Evolutionary conservation across 2,113 vertebrate genomes (phyloP).

Genomic region (Perca fluviatilis): DNA sequence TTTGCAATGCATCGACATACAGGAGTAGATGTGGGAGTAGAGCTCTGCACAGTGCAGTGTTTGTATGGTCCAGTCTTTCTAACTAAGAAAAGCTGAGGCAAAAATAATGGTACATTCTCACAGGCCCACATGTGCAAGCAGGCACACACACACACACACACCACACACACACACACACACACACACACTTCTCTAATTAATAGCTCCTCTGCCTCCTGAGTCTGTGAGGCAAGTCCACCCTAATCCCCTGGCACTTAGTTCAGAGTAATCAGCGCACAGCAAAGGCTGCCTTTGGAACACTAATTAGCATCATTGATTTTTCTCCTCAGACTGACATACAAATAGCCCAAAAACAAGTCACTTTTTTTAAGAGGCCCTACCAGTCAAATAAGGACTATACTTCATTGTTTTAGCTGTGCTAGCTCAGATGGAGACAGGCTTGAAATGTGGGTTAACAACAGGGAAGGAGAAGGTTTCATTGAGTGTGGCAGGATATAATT

Average conservation of each 20-base stretch:
- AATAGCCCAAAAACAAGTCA: constrained; percentile 70
- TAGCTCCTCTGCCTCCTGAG: constrained; percentile 76
- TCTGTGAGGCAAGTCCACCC: constrained; percentile 76
- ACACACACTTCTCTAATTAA: constrained; percentile 74
- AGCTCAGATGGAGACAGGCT: constrained; percentile 20
- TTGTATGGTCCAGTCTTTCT: constrained; percentile 55
- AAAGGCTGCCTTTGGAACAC: constrained; percentile 77
- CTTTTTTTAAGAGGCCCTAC: constrained; percentile 43
- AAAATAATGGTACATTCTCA: constrained; percentile 56
- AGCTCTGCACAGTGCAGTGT: not conserved
- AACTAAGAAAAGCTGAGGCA: constrained; percentile 52
- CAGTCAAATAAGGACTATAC: constrained; percentile 32
- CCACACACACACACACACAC: constrained; percentile 33
- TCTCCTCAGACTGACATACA: constrained; percentile 70
- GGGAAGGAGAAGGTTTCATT: constrained; percentile 19
- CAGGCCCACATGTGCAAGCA: constrained; percentile 49
- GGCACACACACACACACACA: constrained; percentile 3
- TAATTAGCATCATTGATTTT: constrained; percentile 83
- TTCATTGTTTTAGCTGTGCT: constrained; percentile 39
- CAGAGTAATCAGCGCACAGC: constrained; percentile 77
- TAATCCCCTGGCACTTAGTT: constrained; percentile 81
- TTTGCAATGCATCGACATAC: constrained; percentile 66
- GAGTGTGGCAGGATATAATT: constrained; percentile 34
- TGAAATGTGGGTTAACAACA: constrained; percentile 38
- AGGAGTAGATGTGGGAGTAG: constrained; percentile 18